A percentile compares a stretch with the other conserved stretches of the same genome.
phyloP scores from a whole-genome alignment of 1,140 invertebrate species.

The Magallana ariakensis region DNA sequence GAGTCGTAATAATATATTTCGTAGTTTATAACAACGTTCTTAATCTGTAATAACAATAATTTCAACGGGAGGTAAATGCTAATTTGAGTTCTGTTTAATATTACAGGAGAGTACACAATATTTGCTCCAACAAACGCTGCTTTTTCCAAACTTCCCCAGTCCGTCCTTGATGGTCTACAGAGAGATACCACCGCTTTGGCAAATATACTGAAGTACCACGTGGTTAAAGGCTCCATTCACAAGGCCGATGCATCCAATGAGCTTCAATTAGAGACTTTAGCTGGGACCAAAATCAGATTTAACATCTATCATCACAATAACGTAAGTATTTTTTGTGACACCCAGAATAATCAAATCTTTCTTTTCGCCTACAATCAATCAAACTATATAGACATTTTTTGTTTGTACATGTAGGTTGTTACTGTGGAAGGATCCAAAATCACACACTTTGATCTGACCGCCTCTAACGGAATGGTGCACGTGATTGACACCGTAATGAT shows the following conservation, averaged over 20 bases:
- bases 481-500: constrained; percentile 62
- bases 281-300: constrained; percentile 55
- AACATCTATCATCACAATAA: constrained; percentile 59
- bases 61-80: no score
- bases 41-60: no score
- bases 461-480: constrained; percentile 59
- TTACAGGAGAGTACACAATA: constrained; percentile 82
- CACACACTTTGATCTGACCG: constrained; percentile 49
- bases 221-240: constrained; percentile 79
- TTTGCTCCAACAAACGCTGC: constrained; percentile 92
- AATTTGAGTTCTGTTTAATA: no score
- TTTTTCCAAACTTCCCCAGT: constrained; percentile 84
- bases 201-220: constrained; percentile 87
- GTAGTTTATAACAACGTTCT: no score
- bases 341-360: no score
- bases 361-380: neutral
- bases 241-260: constrained; percentile 58
- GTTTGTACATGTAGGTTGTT: constrained; percentile 38
- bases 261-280: constrained; percentile 47
- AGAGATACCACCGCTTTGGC: constrained; percentile 84
- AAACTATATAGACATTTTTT: neutral
- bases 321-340: constrained; percentile 26
- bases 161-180: constrained; percentile 83
- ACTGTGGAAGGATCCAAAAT: constrained; percentile 61
- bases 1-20: no score